A percentile compares a stretch with the other conserved stretches of the same genome.
These are phyloP conservation scores for Mungos mungo DNA, from an alignment of 2,113 vertebrate species.

Conservation along the genomic window DNA sequence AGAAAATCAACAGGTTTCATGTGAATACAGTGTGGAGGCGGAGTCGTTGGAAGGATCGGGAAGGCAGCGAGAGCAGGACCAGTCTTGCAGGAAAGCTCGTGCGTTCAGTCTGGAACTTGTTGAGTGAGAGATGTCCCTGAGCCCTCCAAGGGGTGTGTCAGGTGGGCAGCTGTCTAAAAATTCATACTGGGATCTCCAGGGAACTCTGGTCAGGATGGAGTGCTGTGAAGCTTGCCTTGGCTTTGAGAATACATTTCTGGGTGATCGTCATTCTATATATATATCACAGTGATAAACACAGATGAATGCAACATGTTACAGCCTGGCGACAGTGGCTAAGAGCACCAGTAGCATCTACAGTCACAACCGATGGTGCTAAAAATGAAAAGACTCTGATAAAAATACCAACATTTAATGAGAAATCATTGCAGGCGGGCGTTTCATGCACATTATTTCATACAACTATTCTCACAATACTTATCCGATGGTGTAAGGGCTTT, in stretches of 20 bases:
- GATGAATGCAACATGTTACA: background rate
- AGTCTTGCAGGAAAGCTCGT: background rate
- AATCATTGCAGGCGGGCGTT: background rate
- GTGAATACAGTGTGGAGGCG: background rate
- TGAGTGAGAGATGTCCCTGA: background rate
- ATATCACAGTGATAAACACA: background rate
- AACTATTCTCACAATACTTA: background rate
- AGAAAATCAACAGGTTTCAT: background rate
- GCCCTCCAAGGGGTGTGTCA: background rate
- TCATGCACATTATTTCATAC: background rate
- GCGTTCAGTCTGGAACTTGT: background rate
- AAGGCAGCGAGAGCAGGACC: background rate
- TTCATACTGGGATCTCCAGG: background rate
- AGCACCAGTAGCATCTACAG: background rate
- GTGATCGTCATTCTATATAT: background rate
- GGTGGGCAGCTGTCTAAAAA: background rate
- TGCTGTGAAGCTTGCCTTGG: background rate
- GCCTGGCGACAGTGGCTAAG: background rate
- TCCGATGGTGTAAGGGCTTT: background rate
- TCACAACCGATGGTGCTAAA: background rate
- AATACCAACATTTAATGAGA: background rate
- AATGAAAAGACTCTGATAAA: background rate
- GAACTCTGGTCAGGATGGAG: background rate
- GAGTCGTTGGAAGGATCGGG: background rate
- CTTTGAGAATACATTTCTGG: background rate